Evolutionary conservation across 1,140 invertebrate species (phyloP), one percentile per base, ranked within the genome.

Genomic region (Brachionus sp.): DNA sequence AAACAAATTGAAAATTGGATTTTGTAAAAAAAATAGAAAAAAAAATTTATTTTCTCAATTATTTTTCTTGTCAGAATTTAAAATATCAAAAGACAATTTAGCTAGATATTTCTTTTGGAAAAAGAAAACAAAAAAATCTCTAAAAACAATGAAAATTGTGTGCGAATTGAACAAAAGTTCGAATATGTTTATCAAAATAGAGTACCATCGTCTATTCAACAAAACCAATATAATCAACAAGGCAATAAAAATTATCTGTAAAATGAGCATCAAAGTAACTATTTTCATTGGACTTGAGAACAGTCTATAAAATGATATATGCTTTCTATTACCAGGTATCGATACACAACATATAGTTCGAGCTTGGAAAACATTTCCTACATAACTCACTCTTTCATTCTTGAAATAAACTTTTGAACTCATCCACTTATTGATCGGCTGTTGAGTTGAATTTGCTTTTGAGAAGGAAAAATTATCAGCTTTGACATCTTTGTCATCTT

Each of bases 111-210:
- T 70, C n/a, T 70, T 19, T 33, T 39, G 33, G 37, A 70, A 70
- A 70, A 5, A 70, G 7, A 70, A 70, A 70, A 39, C 33, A 39
- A 70, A 70, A 70, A 70, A 70, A 39, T 70, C 66, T 39, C 66
- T 39, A 70, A 70, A 70, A 70, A 70, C 66, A 70, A 70, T 70
- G 19, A 39, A 70, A 70, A 70, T 70, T 42, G 66, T 70, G 33
- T 70, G 66, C 66, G 66, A 70, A 70, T 70, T 70, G 66, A 70
- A 39, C 35, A 70, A 39, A 16, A 70, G 16, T 9, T 70, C 66
- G n/a, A 70, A 70, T 39, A 70, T 39, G n/a, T 70, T 70, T 39
- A 70, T 70, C 35, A 70, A 16, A 39, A 70, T 39, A 3, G 66
- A 37, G n/a, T 70, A 70, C 66, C 66, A 70, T 44, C 35, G 33